phyloP scores from a whole-genome alignment of 2,113 vertebrate genomes.

The Syngnathus scovelli region DNA sequence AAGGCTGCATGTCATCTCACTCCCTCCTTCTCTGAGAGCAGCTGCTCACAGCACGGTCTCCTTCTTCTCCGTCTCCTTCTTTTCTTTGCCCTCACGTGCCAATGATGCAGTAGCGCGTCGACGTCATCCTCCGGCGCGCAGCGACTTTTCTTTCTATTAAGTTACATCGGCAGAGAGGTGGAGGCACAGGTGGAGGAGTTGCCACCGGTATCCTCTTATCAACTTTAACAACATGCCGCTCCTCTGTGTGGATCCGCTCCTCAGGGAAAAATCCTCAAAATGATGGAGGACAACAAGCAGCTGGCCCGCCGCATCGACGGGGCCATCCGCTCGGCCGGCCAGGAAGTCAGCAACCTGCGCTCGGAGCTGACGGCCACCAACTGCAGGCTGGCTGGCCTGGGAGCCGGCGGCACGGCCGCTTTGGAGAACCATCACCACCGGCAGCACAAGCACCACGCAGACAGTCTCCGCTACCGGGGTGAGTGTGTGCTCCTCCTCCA shows the following conservation, averaged over 20 bases:
- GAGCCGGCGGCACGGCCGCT: conserved; percentile 68
- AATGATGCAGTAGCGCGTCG: conserved; percentile 54
- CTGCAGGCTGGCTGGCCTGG: conserved; percentile 82
- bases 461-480: conserved; percentile 75
- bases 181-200: conserved; percentile 32
- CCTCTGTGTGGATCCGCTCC: conserved; percentile 81
- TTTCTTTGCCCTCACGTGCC: conserved; percentile 13
- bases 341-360: conserved; percentile 87
- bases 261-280: conserved; percentile 87
- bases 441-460: conserved; percentile 67
- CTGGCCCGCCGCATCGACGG: conserved; percentile 86
- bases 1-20: conserved; percentile 72
- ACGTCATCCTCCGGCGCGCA: conserved; percentile 27
- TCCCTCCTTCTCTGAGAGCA: conserved; percentile 70
- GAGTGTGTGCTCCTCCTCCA: conserved; percentile 45
- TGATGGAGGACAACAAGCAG: conserved; percentile 94
- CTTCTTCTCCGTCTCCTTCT: conserved; percentile 39
- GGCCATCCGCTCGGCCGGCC: conserved; percentile 86
- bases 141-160: conserved; percentile 19
- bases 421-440: conserved; percentile 77
- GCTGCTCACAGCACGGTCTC: conserved; percentile 68
- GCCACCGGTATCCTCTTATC: conserved; percentile 27
- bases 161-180: conserved; percentile 48
- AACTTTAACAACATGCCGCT: conserved; percentile 78
- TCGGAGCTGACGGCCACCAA: conserved; percentile 86